These are phyloP conservation scores for Venusia cambrica DNA, from an alignment of 2,888 invertebrate species.

Conservation along the genomic window DNA sequence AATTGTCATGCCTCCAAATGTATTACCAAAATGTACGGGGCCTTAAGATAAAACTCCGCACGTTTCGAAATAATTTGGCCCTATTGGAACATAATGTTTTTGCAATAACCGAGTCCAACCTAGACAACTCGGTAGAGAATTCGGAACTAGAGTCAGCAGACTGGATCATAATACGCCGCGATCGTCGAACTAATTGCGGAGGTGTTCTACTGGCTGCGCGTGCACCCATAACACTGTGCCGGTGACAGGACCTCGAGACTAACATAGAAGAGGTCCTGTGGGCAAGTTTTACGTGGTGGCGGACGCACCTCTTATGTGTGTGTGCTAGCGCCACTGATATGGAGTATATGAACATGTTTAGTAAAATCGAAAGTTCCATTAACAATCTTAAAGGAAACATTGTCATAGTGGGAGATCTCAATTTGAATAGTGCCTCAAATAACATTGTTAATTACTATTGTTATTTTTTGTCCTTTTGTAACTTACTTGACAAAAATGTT, in stretches of 20 bases:
- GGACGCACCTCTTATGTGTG: constrained; percentile 3
- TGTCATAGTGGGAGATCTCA: constrained; percentile 5
- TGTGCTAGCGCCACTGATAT: constrained; percentile 2
- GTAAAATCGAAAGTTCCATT: constrained; percentile 7
- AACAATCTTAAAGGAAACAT: constrained; percentile 1
- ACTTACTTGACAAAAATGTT: constrained; percentile 2
- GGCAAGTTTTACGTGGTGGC: constrained; percentile 1
- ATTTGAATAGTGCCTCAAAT: constrained; percentile 6
- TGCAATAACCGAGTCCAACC: constrained; percentile 2
- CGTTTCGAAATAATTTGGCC: constrained; percentile 1
- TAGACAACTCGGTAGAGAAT: constrained; percentile 1
- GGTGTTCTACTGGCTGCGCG: constrained; percentile 3
- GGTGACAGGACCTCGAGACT: constrained; percentile 1
- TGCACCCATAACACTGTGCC: constrained; percentile 1
- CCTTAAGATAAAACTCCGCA: constrained; percentile 2
- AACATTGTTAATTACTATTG: constrained; percentile 8
- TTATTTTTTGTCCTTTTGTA: constrained; percentile 8
- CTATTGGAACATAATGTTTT: constrained; percentile 1
- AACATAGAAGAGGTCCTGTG: too few species aligned
- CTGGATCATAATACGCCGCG: constrained; percentile 5
- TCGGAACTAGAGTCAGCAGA: constrained; percentile 1
- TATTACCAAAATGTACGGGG: constrained; percentile 8
- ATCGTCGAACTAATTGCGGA: constrained; percentile 3
- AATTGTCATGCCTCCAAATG: neutral
- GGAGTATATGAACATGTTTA: constrained; percentile 4